Evolutionary conservation across 2,888 invertebrate genomes (phyloP), one percentile per base, ranked within the genome.

Genomic region (Labia minor): DNA sequence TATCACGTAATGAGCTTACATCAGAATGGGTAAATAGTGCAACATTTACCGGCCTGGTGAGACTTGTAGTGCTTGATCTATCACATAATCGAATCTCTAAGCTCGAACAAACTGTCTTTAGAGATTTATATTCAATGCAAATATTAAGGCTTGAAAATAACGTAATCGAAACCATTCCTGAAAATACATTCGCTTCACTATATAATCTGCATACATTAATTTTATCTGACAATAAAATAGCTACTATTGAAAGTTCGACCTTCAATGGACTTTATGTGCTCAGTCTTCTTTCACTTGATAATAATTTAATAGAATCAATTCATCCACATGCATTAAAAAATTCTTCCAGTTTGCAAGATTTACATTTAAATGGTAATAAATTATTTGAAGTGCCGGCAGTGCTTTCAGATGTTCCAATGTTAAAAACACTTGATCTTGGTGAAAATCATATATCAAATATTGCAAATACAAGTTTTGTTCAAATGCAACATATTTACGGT

Each of bases 1-100:
- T 91, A 73, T 88, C 89, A 21, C 85, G 85, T 72, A 91, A 91
- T 76, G 89, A 90, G 77, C 79, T 92, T 69, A 88, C 89, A 1
- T 86, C 88, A 64, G 90, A 90, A 75, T 90, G 89, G 90, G 87
- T 90, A 70, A 89, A 88, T 75, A 84, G 89, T 19, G 88, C 86
- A 1, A 90, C 90, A 11, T 91, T 92, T 76, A 81, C 86, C 64
- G 89, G 90, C 72, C 80, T 92, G 61, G 85, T 88, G 72, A 82
- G 90, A 68, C 81, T 92, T 14, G 86, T 89, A 21, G 87, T 89
- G 71, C 79, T 92, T 68, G 89, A 90, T 75, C 81, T 91, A 71
- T 88, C 90, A 63, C 84, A 84, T 75, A 92, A 92, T 76, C 81
- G 86, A 72, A 85, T 92, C 69, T 83, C 83, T 11, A 86, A 87